Evolutionary conservation across 35 echinoderm and acorn worm species (phyloP).

Genomic region (Eucidaris tribuloides): DNA sequence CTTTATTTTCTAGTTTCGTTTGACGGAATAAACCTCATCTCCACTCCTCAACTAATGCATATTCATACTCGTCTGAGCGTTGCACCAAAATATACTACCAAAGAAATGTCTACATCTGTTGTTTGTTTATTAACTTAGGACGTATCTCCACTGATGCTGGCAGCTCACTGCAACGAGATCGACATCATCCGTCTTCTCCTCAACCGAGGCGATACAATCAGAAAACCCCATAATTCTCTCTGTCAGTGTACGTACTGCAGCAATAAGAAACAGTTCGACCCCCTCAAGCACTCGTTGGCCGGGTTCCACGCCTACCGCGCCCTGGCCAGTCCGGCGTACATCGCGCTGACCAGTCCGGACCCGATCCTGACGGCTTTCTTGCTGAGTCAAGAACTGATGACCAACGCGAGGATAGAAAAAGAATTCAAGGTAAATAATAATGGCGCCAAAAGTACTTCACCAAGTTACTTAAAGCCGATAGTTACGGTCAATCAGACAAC

Average conservation of each 20-base stretch:
- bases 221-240: conserved; percentile 77
- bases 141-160: conserved; percentile 91
- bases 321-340: conserved; percentile 82
- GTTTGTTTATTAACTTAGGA: too few relatives aligned
- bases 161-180: conserved; percentile 90
- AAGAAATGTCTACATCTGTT: too few relatives aligned
- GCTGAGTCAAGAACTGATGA: conserved; percentile 74
- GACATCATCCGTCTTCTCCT: conserved; percentile 89
- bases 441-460: too few relatives aligned
- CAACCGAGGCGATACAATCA: conserved; percentile 68
- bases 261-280: conserved; percentile 90
- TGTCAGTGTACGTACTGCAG: conserved; percentile 83
- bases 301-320: conserved; percentile 81
- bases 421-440: conserved; percentile 99
- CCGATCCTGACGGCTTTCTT: conserved; percentile 91
- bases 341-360: conserved; percentile 86
- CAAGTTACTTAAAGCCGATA: too few relatives aligned
- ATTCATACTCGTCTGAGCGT: too few relatives aligned
- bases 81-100: too few relatives aligned
- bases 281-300: conserved; percentile 86
- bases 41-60: too few relatives aligned
- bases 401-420: conserved; percentile 78
- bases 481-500: too few relatives aligned
- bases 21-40: too few relatives aligned
- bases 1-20: too few relatives aligned